These are phyloP conservation scores for Charina bottae DNA, from an alignment of 2,113 vertebrate genomes.

Conservation along the genomic window DNA sequence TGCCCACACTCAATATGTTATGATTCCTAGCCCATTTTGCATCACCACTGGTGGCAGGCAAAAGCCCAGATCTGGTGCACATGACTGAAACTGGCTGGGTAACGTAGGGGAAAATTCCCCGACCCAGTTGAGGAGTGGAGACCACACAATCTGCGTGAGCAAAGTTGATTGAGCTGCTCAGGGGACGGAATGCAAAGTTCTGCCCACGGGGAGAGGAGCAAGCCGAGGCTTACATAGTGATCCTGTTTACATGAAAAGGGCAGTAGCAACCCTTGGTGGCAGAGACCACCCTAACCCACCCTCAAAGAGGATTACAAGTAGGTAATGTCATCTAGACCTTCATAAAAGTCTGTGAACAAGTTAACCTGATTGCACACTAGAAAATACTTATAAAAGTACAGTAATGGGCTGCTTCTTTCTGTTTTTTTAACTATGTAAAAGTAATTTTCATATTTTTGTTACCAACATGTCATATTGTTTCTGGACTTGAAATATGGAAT, in stretches of 20 bases:
- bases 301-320: not conserved
- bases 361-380: not conserved
- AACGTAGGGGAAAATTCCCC: too few species aligned
- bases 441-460: not conserved
- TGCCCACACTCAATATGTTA: not conserved
- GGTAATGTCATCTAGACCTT: too few species aligned
- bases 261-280: not conserved
- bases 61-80: not conserved
- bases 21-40: not conserved
- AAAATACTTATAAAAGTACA: not conserved
- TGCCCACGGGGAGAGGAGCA: not conserved
- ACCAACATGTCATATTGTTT: conserved; percentile 8
- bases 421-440: not conserved
- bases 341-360: too few species aligned
- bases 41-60: not conserved
- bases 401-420: not conserved
- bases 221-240: not conserved
- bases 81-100: not conserved
- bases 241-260: not conserved
- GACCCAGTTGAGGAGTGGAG: not conserved
- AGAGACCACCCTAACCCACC: not conserved
- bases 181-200: not conserved
- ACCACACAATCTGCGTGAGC: not conserved
- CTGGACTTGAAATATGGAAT: conserved; percentile 18
- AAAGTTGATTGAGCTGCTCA: not conserved